Evolutionary conservation across 2,113 vertebrate species (phyloP).

Genomic region (Megaceryle maxima): DNA sequence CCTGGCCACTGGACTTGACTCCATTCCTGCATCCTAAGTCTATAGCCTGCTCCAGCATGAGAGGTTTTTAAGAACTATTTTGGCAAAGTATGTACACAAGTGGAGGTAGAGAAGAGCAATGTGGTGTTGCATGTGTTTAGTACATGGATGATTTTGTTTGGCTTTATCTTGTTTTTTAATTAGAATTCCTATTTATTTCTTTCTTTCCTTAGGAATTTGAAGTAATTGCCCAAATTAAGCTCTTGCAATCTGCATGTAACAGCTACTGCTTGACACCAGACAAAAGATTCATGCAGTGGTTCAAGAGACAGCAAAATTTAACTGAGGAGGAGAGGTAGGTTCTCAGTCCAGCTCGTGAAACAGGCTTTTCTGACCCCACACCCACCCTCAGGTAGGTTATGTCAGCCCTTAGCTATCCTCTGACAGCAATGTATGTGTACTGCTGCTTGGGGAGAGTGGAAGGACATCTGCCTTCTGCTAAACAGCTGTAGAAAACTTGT

Average conservation of each 20-base stretch:
- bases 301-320: conserved; percentile 81
- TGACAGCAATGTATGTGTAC: not conserved
- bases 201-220: conserved; percentile 87
- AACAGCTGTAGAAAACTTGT: not conserved
- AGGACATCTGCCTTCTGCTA: not conserved
- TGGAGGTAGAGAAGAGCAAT: not conserved
- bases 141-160: not conserved
- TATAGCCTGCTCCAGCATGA: not conserved
- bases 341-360: not conserved
- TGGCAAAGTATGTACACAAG: not conserved
- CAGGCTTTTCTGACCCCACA: not conserved
- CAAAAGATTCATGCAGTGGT: conserved; percentile 87
- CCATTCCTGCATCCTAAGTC: not conserved
- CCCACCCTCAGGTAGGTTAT: not conserved
- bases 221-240: conserved; percentile 94
- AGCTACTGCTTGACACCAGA: conserved; percentile 88
- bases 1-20: not conserved
- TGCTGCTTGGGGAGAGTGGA: not conserved
- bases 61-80: not conserved
- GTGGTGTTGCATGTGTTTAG: not conserved
- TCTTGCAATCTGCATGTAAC: conserved; percentile 93
- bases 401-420: not conserved
- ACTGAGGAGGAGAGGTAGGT: conserved; percentile 90
- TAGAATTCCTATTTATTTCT: not conserved
- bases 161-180: not conserved